Conservation (phyloP, 2,888 invertebrate species). For the Corbicula japonica region DNA sequence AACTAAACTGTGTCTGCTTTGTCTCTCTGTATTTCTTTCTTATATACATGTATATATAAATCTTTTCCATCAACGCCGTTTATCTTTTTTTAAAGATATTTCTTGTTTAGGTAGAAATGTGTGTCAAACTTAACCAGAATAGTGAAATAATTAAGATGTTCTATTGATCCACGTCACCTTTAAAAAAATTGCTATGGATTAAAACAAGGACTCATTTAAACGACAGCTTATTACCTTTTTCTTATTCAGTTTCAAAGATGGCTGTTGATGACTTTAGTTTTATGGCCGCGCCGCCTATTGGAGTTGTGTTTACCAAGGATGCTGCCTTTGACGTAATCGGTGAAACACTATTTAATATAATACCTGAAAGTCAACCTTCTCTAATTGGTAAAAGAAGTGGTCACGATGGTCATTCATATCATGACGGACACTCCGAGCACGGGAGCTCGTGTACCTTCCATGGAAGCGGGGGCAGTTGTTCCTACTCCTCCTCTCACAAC, state of each 20-base stretch:
- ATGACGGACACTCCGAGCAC: not conserved
- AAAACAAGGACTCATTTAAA: no score
- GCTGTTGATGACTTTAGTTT: constrained; percentile 11
- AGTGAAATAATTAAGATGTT: no score
- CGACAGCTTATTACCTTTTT: no score
- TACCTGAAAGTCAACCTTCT: not conserved
- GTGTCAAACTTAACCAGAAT: no score
- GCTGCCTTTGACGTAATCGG: constrained; percentile 19
- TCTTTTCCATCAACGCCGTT: no score
- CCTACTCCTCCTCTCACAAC: not conserved
- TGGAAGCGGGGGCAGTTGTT: constrained; percentile 18
- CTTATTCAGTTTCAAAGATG: constrained; percentile 15
- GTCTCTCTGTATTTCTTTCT: no score
- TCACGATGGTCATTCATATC: not conserved
- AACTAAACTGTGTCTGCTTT: no score
- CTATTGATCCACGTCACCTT: no score
- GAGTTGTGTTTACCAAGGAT: constrained; percentile 12
- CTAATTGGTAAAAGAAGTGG: not conserved
- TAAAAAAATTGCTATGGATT: no score
- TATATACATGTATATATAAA: no score
- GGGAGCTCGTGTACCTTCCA: not conserved
- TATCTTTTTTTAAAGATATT: no score
- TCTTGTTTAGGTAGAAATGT: no score
- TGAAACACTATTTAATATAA: constrained; percentile 7
- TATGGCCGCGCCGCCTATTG: not conserved